Evolutionary conservation across 2,113 vertebrate genomes (phyloP), one percentile per base, ranked within the genome.

Genomic region (Dunckerocampus dactyliophorus): DNA sequence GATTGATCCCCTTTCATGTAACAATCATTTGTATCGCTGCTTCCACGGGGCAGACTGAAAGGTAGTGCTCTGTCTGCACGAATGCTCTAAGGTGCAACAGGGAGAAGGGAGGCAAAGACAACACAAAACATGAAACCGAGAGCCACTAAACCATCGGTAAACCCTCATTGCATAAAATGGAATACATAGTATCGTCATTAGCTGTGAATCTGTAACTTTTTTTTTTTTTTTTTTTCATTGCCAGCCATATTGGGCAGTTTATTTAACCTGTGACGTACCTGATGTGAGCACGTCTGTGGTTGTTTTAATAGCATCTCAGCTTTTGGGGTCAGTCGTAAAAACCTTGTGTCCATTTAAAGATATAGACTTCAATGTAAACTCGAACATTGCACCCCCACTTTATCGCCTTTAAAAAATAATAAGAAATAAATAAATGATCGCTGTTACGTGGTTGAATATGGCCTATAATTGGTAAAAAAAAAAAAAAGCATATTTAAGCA

Each of bases 51-150:
- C 37, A 45, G 65, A 76, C 66, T 62, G 75, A 85, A 47, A 67
- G 67, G 55, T 71, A 66, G 63, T 49, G 64, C 59, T 73, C 37
- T 65, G 42, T 77, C 62, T 74, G 59, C 56, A 61, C 56, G 60
- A 57, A 31, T 56, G 58, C 62, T 59, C 53, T 65, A 66, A n/a
- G 51, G 54, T 48, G 13, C n/a, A 62, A 47, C 55, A 75, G 62
- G 49, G 39, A 63, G 59, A 84, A 74, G 72, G 73, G 72, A 80
- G 74, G 67, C 53, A 68, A 72, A 68, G 76, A 65, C 78, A 59
- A 57, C 10, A 63, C 82, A 86, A 47, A 47, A 10, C 47, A 47
- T 47, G 4, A 47, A 47, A 47, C 6, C 46, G n/a, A 19, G 8
- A 16, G 13, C 16, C 16, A 47, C 17, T 47, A 47, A 47, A n/a